phyloP scores from a whole-genome alignment of 1,140 invertebrate genomes.

The Eulimnadia texana region DNA sequence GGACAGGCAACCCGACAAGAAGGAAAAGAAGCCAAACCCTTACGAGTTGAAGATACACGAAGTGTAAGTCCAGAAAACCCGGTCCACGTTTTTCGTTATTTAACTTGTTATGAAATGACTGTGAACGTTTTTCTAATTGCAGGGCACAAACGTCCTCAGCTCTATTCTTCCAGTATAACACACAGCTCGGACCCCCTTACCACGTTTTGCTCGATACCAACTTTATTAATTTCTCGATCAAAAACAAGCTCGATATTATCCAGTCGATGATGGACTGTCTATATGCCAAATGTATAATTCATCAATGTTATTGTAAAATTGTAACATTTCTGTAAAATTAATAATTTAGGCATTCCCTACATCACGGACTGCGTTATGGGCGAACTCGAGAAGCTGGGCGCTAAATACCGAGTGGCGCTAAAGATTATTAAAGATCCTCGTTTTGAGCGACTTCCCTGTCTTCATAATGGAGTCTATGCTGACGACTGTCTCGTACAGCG shows the following conservation, averaged over 20 bases:
- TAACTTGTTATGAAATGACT: background rate
- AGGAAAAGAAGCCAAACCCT: slow-evolving; percentile 55
- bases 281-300: slow-evolving; percentile 74
- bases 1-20: slow-evolving; percentile 44
- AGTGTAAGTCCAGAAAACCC: slow-evolving; percentile 50
- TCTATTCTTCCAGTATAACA: slow-evolving; percentile 96
- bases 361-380: slow-evolving; percentile 96
- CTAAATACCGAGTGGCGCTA: slow-evolving; percentile 87
- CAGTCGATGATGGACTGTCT: slow-evolving; percentile 98
- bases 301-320: background rate
- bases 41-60: slow-evolving; percentile 60
- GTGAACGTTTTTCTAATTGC: slow-evolving; percentile 22
- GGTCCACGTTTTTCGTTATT: background rate
- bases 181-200: slow-evolving; percentile 95
- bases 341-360: slow-evolving; percentile 65
- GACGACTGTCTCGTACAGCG: slow-evolving; percentile 96
- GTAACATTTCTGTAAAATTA: slow-evolving; percentile 3
- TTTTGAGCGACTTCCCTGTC: slow-evolving; percentile 82
- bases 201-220: slow-evolving; percentile 96
- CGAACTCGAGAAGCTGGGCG: slow-evolving; percentile 95
- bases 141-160: slow-evolving; percentile 75
- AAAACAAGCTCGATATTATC: slow-evolving; percentile 94
- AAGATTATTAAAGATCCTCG: slow-evolving; percentile 90
- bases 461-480: slow-evolving; percentile 97
- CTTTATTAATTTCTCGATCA: slow-evolving; percentile 97